Base-by-base conservation (phyloP, 1,140 invertebrate species). In the Aphelenchoides avenae region DNA sequence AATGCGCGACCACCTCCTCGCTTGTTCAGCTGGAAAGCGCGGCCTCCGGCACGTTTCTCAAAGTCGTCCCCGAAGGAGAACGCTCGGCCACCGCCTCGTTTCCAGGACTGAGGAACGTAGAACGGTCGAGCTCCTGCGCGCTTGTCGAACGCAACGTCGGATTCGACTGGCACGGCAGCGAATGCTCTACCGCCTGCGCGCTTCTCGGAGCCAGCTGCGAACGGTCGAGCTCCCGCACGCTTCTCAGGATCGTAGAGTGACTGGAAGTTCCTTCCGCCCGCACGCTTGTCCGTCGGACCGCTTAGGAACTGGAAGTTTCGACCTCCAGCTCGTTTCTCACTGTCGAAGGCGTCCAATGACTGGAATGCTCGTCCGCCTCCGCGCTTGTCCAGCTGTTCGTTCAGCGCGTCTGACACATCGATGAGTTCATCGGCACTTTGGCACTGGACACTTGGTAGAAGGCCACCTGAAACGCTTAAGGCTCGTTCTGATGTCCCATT, bases 301-400 rank as follows among this genome's bases (percentile, higher is more conserved):
- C 34, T 50, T 33, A 51, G 22, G 52, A 29, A 29, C 20, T 24
- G 54, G 33, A 57, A 57, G 11, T n/a, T 22, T 57, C 51, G 36
- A 20, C 54, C 54, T 30, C 54, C 51, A 52, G 53, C 54, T 44
- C 54, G 24, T 56, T 57, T 57, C 22, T 33, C 18, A 36, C 34
- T 13, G 18, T 36, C 18, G 39, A 7, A 41, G 7, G 3, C 3
- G 3, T 41, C 39, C 26, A 15, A 46, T 36, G 34, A 13, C 13
- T 5, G 2, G 24, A 54, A 54, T 20, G 22, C 27, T 18, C 40
- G 39, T 7, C 33, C 52, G 5, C 52, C 52, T 33, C 52, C 52
- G 27, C 52, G 44, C 26, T 54, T 54, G 5, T 50, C 30, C 11
- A n/a, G 9, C 26, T 54, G 15, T 9, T 51, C 18, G n/a, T 20